Evolutionary conservation across 2,888 invertebrate genomes (phyloP), one percentile per base, ranked within the genome.

Genomic region (Mimachlamys varia): DNA sequence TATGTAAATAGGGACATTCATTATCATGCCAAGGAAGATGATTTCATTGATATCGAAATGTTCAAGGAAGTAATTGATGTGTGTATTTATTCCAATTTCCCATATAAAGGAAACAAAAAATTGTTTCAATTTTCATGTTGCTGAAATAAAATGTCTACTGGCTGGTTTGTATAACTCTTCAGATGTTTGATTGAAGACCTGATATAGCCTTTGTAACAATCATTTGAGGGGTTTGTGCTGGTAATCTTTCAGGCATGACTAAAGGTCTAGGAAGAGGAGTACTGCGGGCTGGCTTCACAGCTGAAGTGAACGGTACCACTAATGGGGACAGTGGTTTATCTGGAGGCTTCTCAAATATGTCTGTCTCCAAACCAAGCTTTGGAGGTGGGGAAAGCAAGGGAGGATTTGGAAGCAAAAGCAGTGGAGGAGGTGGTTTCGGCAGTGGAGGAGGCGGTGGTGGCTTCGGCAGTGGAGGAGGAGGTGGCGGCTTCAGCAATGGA

Each of bases 261-360:
- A 88, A 89, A 37, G 94, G 94, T 55, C 93, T 94, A 93, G 94
- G 94, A n/a, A 90, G 94, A 88, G 94, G 94, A 27, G 94, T 94
- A 4, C 88, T 94, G 38, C 89, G 93, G 89, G 91, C 92, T 58
- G 92, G 91, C 22, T 93, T 94, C 88, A 58, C 89, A 15, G 89
- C 91, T 88, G 89, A 89, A 50, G 53, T 89, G 37, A 91, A 88
- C 27, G 89, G 53, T 22, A 76, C 76, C 12, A 33, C 33, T 13
- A 88, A 90, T 88, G 89, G 87, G 27, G 88, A 87, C 44, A 89
- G 89, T 33, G 89, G 88, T 87, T 50, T 91, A n/a, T 90, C 91
- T 44, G 91, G 91, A 38, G 91, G 90, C 13, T 87, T 92, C n/a
- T 38, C 89, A 19, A 76, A 87, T 10, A 76, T 90, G 89, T 87